Percentiles rank a stretch among this genome's conserved stretches.
These are phyloP conservation scores for Microcebus jonahi DNA, from an alignment of 2,113 vertebrate genomes.

Conservation along the genomic window DNA sequence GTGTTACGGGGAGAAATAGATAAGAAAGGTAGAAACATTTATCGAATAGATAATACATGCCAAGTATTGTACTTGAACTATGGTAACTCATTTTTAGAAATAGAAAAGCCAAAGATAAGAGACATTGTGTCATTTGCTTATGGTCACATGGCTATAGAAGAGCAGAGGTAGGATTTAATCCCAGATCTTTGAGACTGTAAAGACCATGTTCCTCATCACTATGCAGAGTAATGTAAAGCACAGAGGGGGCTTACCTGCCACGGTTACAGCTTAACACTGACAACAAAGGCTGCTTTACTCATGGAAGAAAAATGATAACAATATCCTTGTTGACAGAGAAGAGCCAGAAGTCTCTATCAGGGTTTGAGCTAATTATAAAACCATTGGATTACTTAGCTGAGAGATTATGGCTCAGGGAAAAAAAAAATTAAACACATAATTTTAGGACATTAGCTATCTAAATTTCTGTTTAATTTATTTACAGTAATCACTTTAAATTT, in stretches of 20 bases:
- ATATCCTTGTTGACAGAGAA: no score
- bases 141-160: neutral
- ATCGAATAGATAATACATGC: neutral
- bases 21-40: neutral
- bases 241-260: neutral
- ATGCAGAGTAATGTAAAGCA: fast-evolving
- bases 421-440: neutral
- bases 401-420: neutral
- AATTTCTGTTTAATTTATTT: neutral
- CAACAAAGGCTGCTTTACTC: neutral
- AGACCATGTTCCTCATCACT: neutral
- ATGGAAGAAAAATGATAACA: no score
- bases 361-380: neutral
- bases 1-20: neutral
- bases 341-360: neutral
- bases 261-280: neutral
- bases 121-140: neutral
- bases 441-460: neutral
- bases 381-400: neutral
- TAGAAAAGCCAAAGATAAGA: neutral
- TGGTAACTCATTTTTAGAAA: neutral
- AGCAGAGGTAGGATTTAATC: neutral
- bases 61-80: neutral
- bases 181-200: neutral
- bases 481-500: neutral